phyloP scores from a whole-genome alignment of 2,113 vertebrate genomes.

The Taurulus bubalis region DNA sequence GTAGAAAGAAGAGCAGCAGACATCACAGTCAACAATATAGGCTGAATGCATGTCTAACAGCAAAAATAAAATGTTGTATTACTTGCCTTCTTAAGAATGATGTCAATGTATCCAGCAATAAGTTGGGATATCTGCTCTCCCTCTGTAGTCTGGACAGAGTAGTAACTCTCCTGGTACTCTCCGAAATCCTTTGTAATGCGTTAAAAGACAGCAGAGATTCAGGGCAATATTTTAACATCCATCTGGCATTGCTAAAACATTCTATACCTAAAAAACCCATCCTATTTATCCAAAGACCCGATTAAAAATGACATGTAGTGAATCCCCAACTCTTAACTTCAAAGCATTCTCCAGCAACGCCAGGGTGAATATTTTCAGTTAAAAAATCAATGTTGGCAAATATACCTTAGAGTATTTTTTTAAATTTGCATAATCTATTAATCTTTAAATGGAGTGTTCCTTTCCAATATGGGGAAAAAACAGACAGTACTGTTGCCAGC shows the following conservation, averaged over 20 bases:
- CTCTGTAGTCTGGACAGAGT: conserved; percentile 98
- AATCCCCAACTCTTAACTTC: conserved; percentile 44
- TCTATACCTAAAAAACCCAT: conserved; percentile 15
- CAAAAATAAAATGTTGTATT: background rate
- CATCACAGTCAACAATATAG: background rate
- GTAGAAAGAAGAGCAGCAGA: conserved; percentile 33
- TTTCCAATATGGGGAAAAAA: conserved; percentile 24
- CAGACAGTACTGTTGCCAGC: conserved; percentile 31
- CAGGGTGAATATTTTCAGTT: conserved; percentile 39
- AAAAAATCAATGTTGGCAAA: conserved; percentile 64
- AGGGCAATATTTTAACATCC: conserved; percentile 19
- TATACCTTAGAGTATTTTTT: conserved; percentile 48
- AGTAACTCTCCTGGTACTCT: conserved; percentile 99
- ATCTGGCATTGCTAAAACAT: conserved; percentile 1
- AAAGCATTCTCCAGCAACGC: conserved; percentile 48
- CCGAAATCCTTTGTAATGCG: conserved; percentile 91
- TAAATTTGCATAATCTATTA: conserved; percentile 50
- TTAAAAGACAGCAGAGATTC: conserved; percentile 36
- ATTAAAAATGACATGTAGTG: conserved; percentile 46
- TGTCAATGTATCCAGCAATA: conserved; percentile 98
- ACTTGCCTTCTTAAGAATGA: conserved; percentile 97
- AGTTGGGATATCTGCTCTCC: conserved; percentile 99
- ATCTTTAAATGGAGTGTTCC: conserved; percentile 49
- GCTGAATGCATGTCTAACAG: background rate
- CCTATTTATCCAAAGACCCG: conserved; percentile 46